Conservation (phyloP, 2,888 invertebrate genomes). For the Arrhopalites spinosus region DNA sequence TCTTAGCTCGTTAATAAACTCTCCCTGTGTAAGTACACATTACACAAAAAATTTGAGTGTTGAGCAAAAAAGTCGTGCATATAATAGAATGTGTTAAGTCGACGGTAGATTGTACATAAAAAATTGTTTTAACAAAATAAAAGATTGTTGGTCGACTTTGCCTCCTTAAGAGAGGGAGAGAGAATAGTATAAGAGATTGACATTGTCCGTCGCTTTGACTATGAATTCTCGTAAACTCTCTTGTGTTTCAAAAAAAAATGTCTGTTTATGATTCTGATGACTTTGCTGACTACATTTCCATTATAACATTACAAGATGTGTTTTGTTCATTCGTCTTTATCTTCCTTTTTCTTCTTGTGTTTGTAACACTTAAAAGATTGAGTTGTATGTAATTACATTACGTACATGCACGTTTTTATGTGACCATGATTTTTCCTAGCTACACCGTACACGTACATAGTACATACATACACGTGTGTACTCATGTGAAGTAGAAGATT, state of each 20-base stretch:
- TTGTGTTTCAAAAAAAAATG: too few species aligned
- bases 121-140: background rate
- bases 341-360: background rate
- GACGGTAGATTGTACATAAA: background rate
- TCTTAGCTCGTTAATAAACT: background rate
- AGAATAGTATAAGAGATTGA: background rate
- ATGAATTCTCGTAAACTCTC: background rate
- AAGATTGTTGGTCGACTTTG: background rate
- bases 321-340: background rate
- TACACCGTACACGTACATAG: too few species aligned
- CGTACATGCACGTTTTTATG: background rate
- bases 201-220: background rate
- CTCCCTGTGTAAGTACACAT: background rate
- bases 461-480: too few species aligned
- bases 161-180: background rate
- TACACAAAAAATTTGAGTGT: background rate
- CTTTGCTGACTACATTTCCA: slow-evolving; percentile 1
- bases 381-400: background rate
- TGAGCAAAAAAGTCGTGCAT: background rate
- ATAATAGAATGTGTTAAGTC: background rate
- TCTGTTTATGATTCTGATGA: slow-evolving; percentile 10
- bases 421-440: background rate
- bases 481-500: too few species aligned
- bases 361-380: too few species aligned
- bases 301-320: background rate